These are phyloP conservation scores for Phylloscopus trochiloides DNA, from an alignment of 2,113 vertebrate genomes.

Conservation along the genomic window DNA sequence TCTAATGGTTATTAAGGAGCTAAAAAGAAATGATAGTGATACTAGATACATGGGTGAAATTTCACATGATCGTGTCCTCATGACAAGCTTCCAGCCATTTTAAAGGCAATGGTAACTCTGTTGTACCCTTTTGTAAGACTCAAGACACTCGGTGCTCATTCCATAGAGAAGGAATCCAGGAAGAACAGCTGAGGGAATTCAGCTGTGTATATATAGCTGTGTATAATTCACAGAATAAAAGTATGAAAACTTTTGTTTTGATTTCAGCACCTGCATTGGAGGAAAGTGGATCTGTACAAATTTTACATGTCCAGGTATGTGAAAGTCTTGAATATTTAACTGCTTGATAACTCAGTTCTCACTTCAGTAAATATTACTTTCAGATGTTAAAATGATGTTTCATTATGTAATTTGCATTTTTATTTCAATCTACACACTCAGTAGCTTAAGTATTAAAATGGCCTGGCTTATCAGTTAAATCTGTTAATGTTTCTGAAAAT, in stretches of 20 bases:
- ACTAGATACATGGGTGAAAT: not conserved
- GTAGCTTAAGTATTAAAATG: not conserved
- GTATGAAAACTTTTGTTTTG: constrained; percentile 5
- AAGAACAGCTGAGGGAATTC: not conserved
- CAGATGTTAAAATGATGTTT: not conserved
- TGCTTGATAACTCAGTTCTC: not conserved
- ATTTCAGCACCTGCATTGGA: constrained; percentile 86
- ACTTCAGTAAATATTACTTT: not conserved
- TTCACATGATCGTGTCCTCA: fast-evolving
- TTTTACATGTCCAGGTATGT: constrained; percentile 86
- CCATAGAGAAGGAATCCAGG: not conserved
- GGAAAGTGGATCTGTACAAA: constrained; percentile 92
- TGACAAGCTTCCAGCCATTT: not conserved
- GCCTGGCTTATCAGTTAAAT: not conserved
- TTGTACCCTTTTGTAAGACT: not conserved
- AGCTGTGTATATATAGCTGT: not conserved
- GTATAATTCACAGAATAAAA: not conserved
- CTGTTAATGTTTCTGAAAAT: not conserved
- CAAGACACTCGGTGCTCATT: not conserved
- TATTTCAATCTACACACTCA: not conserved
- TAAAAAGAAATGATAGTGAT: not conserved
- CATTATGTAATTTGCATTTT: not conserved
- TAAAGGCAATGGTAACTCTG: not conserved
- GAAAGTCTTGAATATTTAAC: not conserved
- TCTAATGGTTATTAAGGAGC: not conserved